phyloP scores from a whole-genome alignment of 92 coral and sea anemone genomes.

The Actinostola sp. region DNA sequence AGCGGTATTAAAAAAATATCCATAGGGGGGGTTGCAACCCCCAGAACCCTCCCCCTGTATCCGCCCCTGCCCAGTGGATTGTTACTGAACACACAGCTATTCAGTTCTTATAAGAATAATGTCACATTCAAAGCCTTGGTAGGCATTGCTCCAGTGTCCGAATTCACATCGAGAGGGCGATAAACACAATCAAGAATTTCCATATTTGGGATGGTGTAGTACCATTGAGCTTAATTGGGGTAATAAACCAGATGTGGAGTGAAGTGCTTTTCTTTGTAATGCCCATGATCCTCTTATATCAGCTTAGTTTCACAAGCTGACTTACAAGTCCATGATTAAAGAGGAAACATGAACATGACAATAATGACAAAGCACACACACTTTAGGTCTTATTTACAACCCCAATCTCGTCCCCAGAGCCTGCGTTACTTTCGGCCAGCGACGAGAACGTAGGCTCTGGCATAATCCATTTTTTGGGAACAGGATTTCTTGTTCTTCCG shows the following conservation, averaged over 20 bases:
- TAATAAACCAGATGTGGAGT: conserved; percentile 42
- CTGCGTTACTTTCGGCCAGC: too few relatives aligned
- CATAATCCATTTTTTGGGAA: too few relatives aligned
- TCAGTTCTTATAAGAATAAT: background rate
- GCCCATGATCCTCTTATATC: background rate
- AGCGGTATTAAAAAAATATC: too few relatives aligned
- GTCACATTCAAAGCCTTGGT: conserved; percentile 4
- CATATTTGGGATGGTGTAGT: conserved; percentile 26
- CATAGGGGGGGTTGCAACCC: too few relatives aligned
- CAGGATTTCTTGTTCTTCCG: too few relatives aligned
- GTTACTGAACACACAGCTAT: conserved; percentile 12
- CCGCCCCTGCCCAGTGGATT: conserved; percentile 12
- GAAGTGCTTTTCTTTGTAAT: conserved; percentile 33
- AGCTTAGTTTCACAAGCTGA: background rate
- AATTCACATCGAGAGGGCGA: conserved; percentile 37
- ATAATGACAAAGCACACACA: too few relatives aligned
- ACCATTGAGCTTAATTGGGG: conserved; percentile 27
- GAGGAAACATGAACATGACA: background rate
- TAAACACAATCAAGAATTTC: conserved; percentile 27
- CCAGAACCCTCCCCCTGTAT: too few relatives aligned
- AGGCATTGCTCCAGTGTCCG: conserved; percentile 32
- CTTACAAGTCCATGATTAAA: background rate
- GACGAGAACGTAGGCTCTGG: too few relatives aligned
- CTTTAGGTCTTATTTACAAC: too few relatives aligned
- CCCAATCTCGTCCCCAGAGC: too few relatives aligned